Percentiles rank a stretch among this genome's conserved stretches.
Evolutionary conservation across 2,888 invertebrate species (phyloP).

Genomic region (Ramazzottius varieornatus): DNA sequence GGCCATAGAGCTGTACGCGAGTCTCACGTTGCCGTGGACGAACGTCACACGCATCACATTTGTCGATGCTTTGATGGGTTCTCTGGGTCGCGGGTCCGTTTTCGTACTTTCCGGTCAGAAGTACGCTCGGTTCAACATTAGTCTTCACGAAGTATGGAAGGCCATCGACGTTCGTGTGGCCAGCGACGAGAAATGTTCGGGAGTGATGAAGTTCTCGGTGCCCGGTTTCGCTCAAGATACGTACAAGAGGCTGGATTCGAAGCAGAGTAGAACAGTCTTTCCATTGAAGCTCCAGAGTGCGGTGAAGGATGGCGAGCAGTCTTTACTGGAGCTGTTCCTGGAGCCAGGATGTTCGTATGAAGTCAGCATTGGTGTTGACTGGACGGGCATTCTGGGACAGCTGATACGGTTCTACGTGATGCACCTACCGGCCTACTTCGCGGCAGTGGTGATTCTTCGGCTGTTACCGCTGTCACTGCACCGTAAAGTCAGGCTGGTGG

Average conservation of each 20-base stretch:
- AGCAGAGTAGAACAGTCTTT: not conserved
- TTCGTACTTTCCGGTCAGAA: too few species aligned
- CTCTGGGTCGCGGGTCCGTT: too few species aligned
- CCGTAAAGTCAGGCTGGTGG: not conserved
- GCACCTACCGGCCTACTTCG: conserved; percentile 36
- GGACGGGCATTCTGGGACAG: conserved; percentile 31
- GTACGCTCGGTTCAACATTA: not conserved
- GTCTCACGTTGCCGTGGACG: too few species aligned
- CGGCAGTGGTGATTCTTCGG: not conserved
- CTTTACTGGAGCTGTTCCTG: not conserved
- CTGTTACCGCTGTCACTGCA: not conserved
- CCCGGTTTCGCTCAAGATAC: not conserved
- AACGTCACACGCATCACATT: too few species aligned
- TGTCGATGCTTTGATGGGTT: too few species aligned
- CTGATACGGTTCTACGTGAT: conserved; percentile 38
- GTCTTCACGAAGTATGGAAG: not conserved
- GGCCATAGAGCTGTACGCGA: not conserved
- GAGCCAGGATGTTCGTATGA: not conserved
- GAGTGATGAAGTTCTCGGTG: not conserved
- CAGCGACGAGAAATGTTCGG: not conserved
- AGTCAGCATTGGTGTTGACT: not conserved
- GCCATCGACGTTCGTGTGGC: not conserved
- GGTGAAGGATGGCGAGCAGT: not conserved
- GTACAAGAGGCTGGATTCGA: not conserved
- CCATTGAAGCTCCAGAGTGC: not conserved